Conservation (phyloP, 2,888 invertebrate genomes). For the Tribolium freemani region DNA sequence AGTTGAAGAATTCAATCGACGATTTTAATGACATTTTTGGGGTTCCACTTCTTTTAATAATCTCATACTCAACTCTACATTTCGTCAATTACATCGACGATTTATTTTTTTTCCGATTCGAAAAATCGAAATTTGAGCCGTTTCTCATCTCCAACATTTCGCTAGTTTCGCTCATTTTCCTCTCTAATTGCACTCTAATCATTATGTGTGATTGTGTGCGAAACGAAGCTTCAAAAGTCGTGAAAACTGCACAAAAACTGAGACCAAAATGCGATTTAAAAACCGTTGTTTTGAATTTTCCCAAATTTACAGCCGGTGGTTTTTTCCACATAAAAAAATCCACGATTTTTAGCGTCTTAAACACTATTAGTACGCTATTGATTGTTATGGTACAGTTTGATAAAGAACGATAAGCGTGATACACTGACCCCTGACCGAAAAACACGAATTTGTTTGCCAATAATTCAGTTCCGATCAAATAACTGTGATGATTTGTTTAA, state of each 20-base stretch:
- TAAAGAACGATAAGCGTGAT: background rate
- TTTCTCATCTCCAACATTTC: constrained; percentile 1
- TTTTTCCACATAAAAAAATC: background rate
- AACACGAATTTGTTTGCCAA: too few relatives aligned
- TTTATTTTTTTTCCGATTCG: constrained; percentile 13
- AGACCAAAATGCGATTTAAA: background rate
- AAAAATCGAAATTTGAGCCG: background rate
- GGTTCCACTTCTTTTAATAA: background rate
- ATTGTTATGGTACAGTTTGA: background rate
- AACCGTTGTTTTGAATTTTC: background rate
- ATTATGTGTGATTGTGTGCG: background rate
- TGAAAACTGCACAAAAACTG: background rate
- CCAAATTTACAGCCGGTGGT: background rate
- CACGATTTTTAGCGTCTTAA: background rate
- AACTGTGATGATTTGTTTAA: too few relatives aligned
- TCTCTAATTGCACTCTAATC: background rate
- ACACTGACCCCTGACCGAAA: too few relatives aligned
- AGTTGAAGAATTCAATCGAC: background rate
- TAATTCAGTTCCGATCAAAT: too few relatives aligned
- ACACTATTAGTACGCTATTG: background rate
- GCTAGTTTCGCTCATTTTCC: constrained; percentile 6
- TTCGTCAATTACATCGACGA: constrained; percentile 13
- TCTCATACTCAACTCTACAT: constrained; percentile 5
- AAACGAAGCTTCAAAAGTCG: background rate
- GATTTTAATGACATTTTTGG: constrained; percentile 17